These are phyloP conservation scores for Morone saxatilis DNA, from an alignment of 2,113 vertebrate species.

Conservation along the genomic window DNA sequence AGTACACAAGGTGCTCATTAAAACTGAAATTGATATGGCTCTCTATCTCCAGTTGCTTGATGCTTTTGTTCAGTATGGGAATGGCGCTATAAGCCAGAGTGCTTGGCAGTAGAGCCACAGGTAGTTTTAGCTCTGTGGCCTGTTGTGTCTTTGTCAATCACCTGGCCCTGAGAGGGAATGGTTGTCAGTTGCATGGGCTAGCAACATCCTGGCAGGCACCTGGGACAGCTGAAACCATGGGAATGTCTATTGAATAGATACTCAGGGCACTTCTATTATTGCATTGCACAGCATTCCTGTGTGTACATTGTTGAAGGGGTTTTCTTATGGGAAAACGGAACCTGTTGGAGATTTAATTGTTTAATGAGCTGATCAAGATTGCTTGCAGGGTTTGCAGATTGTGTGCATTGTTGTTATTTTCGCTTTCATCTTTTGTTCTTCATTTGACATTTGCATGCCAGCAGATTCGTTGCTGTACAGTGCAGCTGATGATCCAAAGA, in stretches of 20 bases:
- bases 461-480: slow-evolving; percentile 12
- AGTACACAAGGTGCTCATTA: slow-evolving; percentile 73
- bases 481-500: slow-evolving; percentile 18
- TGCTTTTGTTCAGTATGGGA: slow-evolving; percentile 80
- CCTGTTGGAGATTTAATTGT: background rate
- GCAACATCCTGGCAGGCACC: slow-evolving; percentile 73
- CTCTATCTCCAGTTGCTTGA: slow-evolving; percentile 71
- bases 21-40: slow-evolving; percentile 78
- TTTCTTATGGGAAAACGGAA: slow-evolving; percentile 36
- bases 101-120: slow-evolving; percentile 68
- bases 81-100: slow-evolving; percentile 76
- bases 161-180: slow-evolving; percentile 75
- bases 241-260: slow-evolving; percentile 69
- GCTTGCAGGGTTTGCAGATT: slow-evolving; percentile 15
- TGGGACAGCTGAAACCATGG: slow-evolving; percentile 80
- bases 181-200: slow-evolving; percentile 68
- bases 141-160: slow-evolving; percentile 80
- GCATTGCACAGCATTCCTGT: slow-evolving; percentile 49
- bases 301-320: slow-evolving; percentile 36
- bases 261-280: slow-evolving; percentile 59
- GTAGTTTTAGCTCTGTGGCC: slow-evolving; percentile 68
- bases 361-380: slow-evolving; percentile 9
- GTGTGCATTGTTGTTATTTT: background rate
- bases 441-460: slow-evolving; percentile 12
- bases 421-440: background rate